Evolutionary conservation across 1,140 invertebrate genomes (phyloP).

Genomic region (Apis dorsata): DNA sequence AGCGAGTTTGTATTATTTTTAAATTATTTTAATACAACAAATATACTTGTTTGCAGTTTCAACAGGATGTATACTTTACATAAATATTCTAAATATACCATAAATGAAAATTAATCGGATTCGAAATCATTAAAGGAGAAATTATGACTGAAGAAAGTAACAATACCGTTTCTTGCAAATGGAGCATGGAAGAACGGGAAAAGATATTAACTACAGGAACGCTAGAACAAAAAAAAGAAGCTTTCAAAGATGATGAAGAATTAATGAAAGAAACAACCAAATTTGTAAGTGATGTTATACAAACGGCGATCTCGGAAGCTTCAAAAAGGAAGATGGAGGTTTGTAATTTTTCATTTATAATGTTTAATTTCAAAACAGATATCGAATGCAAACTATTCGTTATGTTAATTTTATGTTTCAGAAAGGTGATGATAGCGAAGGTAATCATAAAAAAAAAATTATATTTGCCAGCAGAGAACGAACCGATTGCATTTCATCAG

Average conservation of each 20-base stretch:
- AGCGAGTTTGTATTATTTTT: neutral
- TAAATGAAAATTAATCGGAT: neutral
- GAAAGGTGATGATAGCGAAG: conserved; percentile 67
- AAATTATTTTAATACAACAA: neutral
- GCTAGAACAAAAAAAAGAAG: conserved; percentile 75
- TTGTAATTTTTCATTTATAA: conserved; percentile 4
- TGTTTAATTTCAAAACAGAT: neutral
- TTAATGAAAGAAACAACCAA: conserved; percentile 77
- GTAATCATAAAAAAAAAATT: conserved; percentile 49
- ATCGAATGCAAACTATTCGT: neutral
- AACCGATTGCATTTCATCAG: neutral
- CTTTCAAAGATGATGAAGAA: conserved; percentile 77
- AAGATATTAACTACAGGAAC: conserved; percentile 69
- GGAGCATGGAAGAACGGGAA: conserved; percentile 72
- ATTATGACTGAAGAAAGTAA: conserved; percentile 8
- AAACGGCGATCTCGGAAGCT: conserved; percentile 74
- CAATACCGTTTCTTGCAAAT: conserved; percentile 59
- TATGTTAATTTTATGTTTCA: conserved; percentile 64
- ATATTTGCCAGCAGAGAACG: neutral
- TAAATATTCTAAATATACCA: neutral
- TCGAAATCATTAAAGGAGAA: neutral
- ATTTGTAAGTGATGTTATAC: conserved; percentile 77
- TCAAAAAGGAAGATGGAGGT: conserved; percentile 75
- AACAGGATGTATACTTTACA: neutral
- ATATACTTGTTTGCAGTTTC: neutral